Evolutionary conservation across 2,888 invertebrate species (phyloP).

Genomic region (Latrodectus hesperus): DNA sequence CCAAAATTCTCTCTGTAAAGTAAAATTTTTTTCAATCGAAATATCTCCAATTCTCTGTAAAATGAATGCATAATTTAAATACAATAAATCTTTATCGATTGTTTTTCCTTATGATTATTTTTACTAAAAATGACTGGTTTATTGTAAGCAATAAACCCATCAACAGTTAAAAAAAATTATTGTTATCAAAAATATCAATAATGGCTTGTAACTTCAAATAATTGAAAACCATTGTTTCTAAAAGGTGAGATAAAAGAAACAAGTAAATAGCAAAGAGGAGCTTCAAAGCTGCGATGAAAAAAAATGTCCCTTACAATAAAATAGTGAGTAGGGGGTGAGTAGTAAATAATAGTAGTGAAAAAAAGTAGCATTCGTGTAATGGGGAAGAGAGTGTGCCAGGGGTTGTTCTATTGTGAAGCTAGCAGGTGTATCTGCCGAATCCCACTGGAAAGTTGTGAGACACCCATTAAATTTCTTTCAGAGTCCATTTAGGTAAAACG

Average conservation of each 20-base stretch:
- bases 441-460: constrained; percentile 16
- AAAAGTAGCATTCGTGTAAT: constrained; percentile 13
- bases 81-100: no score
- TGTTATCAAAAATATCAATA: background rate
- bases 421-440: constrained; percentile 44
- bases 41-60: no score
- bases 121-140: no score
- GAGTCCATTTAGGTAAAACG: constrained; percentile 63
- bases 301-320: constrained; percentile 24
- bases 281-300: background rate
- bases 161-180: background rate
- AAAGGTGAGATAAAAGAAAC: background rate
- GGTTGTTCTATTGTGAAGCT: constrained; percentile 50
- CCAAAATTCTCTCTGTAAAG: no score
- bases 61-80: no score
- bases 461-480: constrained; percentile 63
- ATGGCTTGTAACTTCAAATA: background rate
- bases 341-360: background rate
- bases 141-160: no score
- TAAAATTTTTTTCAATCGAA: no score
- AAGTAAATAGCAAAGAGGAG: background rate
- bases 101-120: no score
- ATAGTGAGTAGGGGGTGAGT: background rate
- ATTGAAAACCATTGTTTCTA: background rate
- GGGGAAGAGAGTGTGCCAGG: constrained; percentile 10